Conservation (phyloP, 1,140 invertebrate genomes). For the Eriocheir sinensis region DNA sequence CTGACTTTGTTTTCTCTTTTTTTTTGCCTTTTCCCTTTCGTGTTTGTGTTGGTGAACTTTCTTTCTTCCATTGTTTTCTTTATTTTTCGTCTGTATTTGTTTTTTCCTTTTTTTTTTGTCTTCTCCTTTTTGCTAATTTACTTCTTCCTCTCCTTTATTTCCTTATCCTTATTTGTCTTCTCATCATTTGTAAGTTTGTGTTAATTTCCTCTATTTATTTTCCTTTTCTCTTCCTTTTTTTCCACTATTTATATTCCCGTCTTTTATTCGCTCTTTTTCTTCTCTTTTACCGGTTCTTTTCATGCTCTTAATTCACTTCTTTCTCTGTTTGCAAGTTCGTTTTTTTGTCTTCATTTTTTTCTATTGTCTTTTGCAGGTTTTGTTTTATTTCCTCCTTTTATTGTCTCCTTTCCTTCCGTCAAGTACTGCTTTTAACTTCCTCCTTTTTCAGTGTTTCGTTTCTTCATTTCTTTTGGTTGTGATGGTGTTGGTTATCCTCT, state of each 20-base stretch:
- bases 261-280: constrained; percentile 6
- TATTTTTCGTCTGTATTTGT: neutral
- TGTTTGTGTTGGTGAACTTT: neutral
- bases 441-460: constrained; percentile 7
- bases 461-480: too few relatives aligned
- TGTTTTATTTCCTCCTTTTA: neutral
- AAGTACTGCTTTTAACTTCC: neutral
- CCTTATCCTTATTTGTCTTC: neutral
- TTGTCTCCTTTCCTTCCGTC: neutral
- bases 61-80: neutral
- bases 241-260: neutral
- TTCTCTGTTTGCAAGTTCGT: neutral
- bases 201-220: neutral
- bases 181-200: neutral
- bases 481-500: too few relatives aligned
- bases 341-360: neutral
- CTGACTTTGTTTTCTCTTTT: neutral
- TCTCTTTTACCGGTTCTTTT: neutral
- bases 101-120: neutral
- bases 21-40: neutral
- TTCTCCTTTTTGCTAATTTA: neutral
- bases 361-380: neutral
- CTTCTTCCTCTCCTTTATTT: neutral
- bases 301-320: neutral
- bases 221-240: neutral